phyloP scores from a whole-genome alignment of 2,113 vertebrate genomes.

The Eira barbara region DNA sequence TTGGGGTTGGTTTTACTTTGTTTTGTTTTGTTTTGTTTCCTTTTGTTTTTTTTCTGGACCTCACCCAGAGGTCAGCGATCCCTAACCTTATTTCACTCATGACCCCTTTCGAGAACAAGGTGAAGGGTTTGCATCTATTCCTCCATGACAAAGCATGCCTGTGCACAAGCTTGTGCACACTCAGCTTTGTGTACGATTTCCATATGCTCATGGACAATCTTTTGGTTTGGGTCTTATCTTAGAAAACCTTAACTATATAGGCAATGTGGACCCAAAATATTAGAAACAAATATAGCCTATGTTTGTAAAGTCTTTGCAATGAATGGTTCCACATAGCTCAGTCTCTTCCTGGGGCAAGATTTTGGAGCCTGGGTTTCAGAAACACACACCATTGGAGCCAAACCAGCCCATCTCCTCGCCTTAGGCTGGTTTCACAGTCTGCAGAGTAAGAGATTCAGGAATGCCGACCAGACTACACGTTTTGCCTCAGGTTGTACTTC shows the following conservation, averaged over 20 bases:
- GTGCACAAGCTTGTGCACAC: fast-evolving
- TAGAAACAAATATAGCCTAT: not conserved
- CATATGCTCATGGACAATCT: not conserved
- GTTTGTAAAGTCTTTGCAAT: not conserved
- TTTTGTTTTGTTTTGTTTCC: not conserved
- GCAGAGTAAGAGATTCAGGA: not conserved
- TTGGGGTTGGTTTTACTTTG: not conserved
- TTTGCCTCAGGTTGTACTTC: not conserved
- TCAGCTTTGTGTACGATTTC: not conserved
- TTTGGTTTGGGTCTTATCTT: not conserved
- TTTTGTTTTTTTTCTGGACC: not conserved
- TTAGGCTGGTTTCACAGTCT: not conserved
- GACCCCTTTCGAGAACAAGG: not conserved
- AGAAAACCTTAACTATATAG: not conserved
- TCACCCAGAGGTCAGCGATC: not conserved
- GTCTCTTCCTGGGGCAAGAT: not conserved
- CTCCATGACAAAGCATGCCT: not conserved
- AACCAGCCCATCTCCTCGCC: not conserved
- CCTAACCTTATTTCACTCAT: not conserved
- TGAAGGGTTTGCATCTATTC: not conserved
- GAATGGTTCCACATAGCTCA: not conserved
- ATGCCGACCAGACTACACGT: not conserved
- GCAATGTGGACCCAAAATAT: not conserved
- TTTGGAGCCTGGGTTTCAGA: not conserved
- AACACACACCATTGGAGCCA: not conserved